A percentile compares a stretch with the other conserved stretches of the same genome.
Evolutionary conservation across 2,113 vertebrate genomes (phyloP).

Genomic region (Halcyon malimbica): DNA sequence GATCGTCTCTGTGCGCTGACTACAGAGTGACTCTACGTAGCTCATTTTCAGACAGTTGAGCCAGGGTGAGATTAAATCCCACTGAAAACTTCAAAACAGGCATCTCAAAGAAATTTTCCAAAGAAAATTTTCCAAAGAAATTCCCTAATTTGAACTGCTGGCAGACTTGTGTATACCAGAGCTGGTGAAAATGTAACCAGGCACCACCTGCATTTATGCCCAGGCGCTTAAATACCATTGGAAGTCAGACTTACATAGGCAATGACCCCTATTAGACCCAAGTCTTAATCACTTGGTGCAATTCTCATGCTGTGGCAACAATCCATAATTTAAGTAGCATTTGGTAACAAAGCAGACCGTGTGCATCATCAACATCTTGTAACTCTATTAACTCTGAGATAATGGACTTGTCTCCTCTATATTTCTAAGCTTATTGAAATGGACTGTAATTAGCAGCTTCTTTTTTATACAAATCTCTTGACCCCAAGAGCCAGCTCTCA

Average conservation of each 20-base stretch:
- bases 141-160: neutral
- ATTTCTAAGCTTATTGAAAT: neutral
- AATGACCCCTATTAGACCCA: neutral
- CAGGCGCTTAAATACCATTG: neutral
- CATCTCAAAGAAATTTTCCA: neutral
- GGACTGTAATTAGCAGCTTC: slow-evolving; percentile 24
- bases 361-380: neutral
- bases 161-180: neutral
- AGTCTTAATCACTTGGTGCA: neutral
- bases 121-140: neutral
- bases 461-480: neutral
- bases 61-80: neutral
- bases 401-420: neutral
- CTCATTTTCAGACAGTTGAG: neutral
- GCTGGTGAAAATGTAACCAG: neutral
- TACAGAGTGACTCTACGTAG: neutral
- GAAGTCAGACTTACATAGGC: neutral
- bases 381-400: neutral
- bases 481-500: neutral
- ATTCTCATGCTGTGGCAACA: neutral
- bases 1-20: neutral
- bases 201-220: neutral
- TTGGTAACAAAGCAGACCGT: neutral
- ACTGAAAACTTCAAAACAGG: neutral
- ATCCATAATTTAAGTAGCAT: neutral